These are phyloP conservation scores for Zapornia atra DNA, from an alignment of 2,113 vertebrate genomes.

Conservation along the genomic window DNA sequence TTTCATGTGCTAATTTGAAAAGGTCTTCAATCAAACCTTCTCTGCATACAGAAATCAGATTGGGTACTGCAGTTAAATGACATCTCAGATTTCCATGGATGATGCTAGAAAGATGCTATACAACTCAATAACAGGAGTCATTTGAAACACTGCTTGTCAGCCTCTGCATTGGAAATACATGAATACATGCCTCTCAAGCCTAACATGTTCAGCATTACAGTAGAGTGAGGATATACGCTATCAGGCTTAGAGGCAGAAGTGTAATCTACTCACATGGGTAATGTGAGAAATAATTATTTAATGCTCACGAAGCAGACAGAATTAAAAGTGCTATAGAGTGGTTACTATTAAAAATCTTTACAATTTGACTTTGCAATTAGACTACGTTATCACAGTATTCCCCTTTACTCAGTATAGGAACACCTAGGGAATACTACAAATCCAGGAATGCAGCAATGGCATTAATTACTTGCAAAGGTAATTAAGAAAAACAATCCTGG, in stretches of 20 bases:
- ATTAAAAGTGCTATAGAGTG: conserved; percentile 3
- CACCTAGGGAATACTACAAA: conserved; percentile 37
- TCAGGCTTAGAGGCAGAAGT: not conserved
- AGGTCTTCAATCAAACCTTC: not conserved
- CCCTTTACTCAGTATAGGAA: not conserved
- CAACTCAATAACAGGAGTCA: not conserved
- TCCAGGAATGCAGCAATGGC: not conserved
- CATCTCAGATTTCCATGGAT: not conserved
- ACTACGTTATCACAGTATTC: not conserved
- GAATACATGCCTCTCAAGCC: not conserved
- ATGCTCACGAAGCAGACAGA: conserved; percentile 8
- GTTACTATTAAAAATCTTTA: conserved; percentile 40
- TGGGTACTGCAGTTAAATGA: not conserved
- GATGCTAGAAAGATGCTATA: not conserved
- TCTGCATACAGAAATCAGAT: not conserved
- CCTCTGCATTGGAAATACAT: not conserved
- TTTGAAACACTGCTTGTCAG: not conserved
- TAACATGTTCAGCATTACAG: not conserved
- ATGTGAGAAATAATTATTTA: conserved; percentile 31
- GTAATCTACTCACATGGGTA: not conserved
- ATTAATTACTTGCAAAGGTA: conserved; percentile 56
- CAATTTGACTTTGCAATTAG: conserved; percentile 32
- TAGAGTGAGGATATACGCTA: not conserved
- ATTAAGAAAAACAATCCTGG: conserved; percentile 45
- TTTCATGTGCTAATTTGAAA: not conserved